These are phyloP conservation scores for Scaptomyza montana DNA, from an alignment of 1,140 invertebrate species.

Conservation along the genomic window DNA sequence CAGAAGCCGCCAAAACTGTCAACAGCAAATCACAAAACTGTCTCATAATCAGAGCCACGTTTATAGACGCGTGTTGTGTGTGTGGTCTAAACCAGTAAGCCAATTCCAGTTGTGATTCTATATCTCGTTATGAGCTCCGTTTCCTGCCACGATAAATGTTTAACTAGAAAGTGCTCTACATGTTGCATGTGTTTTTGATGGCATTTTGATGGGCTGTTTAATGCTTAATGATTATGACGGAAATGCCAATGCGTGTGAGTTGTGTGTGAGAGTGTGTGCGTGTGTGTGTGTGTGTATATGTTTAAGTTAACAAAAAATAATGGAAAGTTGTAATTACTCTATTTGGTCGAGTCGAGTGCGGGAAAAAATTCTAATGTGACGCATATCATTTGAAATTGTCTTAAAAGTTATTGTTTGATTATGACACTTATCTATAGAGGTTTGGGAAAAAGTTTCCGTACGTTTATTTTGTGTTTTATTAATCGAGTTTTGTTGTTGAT, in stretches of 20 bases:
- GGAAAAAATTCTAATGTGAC: slow-evolving; percentile 10
- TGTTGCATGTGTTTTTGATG: slow-evolving; percentile 20
- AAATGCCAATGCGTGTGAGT: slow-evolving; percentile 20
- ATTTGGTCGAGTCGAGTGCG: slow-evolving; percentile 33
- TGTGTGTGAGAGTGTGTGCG: no score
- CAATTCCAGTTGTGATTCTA: slow-evolving; percentile 2
- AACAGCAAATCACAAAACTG: slow-evolving; percentile 15
- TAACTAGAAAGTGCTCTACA: slow-evolving; percentile 30
- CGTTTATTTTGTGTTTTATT: not conserved
- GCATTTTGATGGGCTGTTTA: slow-evolving; percentile 43
- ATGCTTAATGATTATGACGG: slow-evolving; percentile 42
- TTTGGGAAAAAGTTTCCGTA: slow-evolving; percentile 8
- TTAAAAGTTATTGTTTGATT: slow-evolving; percentile 11
- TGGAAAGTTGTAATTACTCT: slow-evolving; percentile 53
- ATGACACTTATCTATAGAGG: slow-evolving; percentile 7
- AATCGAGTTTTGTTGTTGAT: no score
- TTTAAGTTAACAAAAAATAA: slow-evolving; percentile 22
- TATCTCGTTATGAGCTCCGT: slow-evolving; percentile 19
- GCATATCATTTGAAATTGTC: slow-evolving; percentile 5
- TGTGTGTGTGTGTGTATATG: not conserved
- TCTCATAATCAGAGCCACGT: slow-evolving; percentile 7
- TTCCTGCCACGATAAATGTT: slow-evolving; percentile 32
- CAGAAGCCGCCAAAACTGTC: slow-evolving; percentile 34
- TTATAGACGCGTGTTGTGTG: slow-evolving; percentile 9
- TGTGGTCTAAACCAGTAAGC: slow-evolving; percentile 8